phyloP scores from a whole-genome alignment of 2,888 invertebrate genomes.

The Hemaris fuciformis region DNA sequence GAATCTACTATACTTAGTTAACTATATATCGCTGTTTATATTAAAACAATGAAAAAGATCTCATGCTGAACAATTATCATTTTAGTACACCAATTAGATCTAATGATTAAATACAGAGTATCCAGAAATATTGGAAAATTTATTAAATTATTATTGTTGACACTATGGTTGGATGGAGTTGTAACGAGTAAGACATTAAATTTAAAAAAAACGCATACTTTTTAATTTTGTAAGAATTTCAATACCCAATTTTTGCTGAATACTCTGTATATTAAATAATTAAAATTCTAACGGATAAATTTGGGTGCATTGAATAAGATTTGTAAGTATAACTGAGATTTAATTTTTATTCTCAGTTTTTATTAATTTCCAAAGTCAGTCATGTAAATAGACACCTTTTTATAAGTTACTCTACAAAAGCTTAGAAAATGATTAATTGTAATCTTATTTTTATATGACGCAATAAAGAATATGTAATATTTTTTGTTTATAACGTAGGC shows the following conservation, averaged over 20 bases:
- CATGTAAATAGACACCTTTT: slow-evolving; percentile 49
- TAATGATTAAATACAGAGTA: background rate
- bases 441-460: background rate
- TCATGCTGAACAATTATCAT: slow-evolving; percentile 2
- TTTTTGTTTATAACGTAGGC: background rate
- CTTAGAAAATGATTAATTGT: background rate
- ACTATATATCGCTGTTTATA: background rate
- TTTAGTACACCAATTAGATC: background rate
- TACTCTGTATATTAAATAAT: background rate
- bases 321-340: background rate
- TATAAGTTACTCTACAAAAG: slow-evolving; percentile 7
- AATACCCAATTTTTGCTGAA: too few relatives aligned
- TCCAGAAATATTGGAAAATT: too few relatives aligned
- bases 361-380: slow-evolving; percentile 49
- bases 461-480: background rate
- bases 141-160: too few relatives aligned
- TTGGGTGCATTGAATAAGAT: background rate
- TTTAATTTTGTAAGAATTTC: too few relatives aligned
- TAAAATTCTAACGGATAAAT: background rate
- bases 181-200: too few relatives aligned
- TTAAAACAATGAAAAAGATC: background rate
- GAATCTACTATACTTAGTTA: background rate
- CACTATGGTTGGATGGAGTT: too few relatives aligned
- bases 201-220: too few relatives aligned
- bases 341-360: background rate